A percentile compares a stretch with the other conserved stretches of the same genome.
Evolutionary conservation across 2,888 invertebrate genomes (phyloP).

Genomic region (Lampropteryx suffumata): DNA sequence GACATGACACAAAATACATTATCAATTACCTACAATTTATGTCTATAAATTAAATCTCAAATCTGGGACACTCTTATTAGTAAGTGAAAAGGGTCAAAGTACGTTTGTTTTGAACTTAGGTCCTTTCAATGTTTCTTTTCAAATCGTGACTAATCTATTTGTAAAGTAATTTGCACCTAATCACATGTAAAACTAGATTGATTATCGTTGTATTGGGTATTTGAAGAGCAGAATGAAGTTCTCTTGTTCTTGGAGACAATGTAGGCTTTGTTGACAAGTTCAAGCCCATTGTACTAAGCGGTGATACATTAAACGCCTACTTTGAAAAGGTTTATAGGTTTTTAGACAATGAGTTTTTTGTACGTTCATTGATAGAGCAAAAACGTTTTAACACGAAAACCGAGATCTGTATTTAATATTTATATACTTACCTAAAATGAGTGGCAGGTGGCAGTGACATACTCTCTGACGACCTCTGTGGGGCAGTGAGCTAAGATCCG

Average conservation of each 20-base stretch:
- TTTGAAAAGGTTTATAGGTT: constrained; percentile 26
- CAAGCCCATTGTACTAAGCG: constrained; percentile 36
- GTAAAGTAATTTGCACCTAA: constrained; percentile 81
- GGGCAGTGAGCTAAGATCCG: too few species aligned
- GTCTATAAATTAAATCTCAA: too few species aligned
- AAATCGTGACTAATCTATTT: constrained; percentile 77
- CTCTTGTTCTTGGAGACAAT: constrained; percentile 68
- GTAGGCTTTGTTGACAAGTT: constrained; percentile 36
- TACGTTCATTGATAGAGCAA: constrained; percentile 11
- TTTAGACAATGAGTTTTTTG: constrained; percentile 30
- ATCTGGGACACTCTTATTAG: too few species aligned
- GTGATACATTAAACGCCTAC: constrained; percentile 45
- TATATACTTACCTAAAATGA: too few species aligned
- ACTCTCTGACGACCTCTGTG: too few species aligned
- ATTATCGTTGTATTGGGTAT: constrained; percentile 64
- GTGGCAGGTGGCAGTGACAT: too few species aligned
- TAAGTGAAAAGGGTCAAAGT: constrained; percentile 8
- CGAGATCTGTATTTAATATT: too few species aligned
- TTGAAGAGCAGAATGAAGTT: constrained; percentile 54
- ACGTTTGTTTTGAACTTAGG: constrained; percentile 28
- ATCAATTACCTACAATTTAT: constrained; percentile 33
- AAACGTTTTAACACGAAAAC: too few species aligned
- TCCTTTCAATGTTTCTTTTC: constrained; percentile 33
- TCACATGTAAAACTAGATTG: constrained; percentile 80
- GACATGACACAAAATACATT: constrained; percentile 41